Conservation (phyloP, 2,113 vertebrate species). For the Beaufortia kweichowensis region DNA sequence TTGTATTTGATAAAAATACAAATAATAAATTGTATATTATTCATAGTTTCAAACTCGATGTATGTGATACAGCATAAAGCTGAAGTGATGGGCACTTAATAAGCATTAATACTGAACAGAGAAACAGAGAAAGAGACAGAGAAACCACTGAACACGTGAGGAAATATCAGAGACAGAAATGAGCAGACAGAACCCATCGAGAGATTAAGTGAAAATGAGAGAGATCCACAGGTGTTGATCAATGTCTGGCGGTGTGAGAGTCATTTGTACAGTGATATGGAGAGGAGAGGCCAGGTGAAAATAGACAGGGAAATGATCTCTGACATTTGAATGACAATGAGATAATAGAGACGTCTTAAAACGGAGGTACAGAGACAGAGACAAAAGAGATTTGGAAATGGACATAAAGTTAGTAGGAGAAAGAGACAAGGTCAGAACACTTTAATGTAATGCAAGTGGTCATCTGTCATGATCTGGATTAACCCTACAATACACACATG, state of each 20-base stretch:
- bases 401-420: background rate
- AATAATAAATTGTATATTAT: too few relatives aligned
- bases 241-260: background rate
- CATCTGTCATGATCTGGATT: too few relatives aligned
- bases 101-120: constrained; percentile 12
- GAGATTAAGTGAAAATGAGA: constrained; percentile 3
- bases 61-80: background rate
- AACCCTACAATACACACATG: too few relatives aligned
- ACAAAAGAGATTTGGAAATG: background rate
- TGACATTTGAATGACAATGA: constrained; percentile 16
- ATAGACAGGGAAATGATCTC: constrained; percentile 16
- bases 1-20: background rate
- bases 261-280: background rate
- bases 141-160: background rate
- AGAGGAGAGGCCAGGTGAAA: constrained; percentile 32
- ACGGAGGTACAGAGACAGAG: background rate
- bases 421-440: too few relatives aligned
- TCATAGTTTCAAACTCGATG: too few relatives aligned
- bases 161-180: background rate
- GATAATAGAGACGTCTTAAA: background rate
- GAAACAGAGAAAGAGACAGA: background rate
- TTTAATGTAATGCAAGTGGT: too few relatives aligned
- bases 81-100: background rate
- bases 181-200: background rate
- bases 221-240: constrained; percentile 23